Conservation (phyloP, 2,888 invertebrate genomes). For the Erebia aethiops region DNA sequence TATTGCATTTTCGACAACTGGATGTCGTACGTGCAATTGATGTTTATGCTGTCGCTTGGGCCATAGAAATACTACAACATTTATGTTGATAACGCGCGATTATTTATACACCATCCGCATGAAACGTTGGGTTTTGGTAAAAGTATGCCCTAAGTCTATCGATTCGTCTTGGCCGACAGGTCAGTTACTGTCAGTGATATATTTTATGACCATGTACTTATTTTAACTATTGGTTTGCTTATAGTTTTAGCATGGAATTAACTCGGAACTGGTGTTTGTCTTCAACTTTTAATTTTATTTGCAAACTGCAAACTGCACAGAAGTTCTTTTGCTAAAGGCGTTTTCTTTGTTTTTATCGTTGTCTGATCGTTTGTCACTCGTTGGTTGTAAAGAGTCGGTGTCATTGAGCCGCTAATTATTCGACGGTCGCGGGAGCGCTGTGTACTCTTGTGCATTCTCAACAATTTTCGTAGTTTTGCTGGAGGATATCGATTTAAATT, state of each 20-base stretch:
- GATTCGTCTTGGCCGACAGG: not conserved
- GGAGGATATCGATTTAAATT: not conserved
- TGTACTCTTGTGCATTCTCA: not conserved
- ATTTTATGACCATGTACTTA: too few relatives aligned
- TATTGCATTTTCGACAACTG: constrained; percentile 21
- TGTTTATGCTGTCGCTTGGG: constrained; percentile 8
- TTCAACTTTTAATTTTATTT: not conserved
- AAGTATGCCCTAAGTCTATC: not conserved
- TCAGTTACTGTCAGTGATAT: not conserved
- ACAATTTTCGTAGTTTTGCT: not conserved
- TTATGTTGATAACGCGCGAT: not conserved
- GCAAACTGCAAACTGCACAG: not conserved
- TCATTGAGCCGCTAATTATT: constrained; percentile 73
- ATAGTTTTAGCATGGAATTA: not conserved
- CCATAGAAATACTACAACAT: not conserved
- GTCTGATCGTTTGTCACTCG: constrained; percentile 11
- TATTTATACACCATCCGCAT: not conserved
- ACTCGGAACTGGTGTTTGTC: not conserved
- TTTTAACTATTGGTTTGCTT: not conserved
- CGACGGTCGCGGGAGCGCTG: constrained; percentile 53
- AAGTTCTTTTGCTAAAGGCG: not conserved
- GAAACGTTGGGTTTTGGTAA: not conserved
- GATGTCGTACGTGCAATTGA: constrained; percentile 18
- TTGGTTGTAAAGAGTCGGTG: constrained; percentile 47
- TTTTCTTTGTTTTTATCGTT: not conserved